Evolutionary conservation across 2,797 vertebrate species (phyloP).

Genomic region (Falco columbarius): DNA sequence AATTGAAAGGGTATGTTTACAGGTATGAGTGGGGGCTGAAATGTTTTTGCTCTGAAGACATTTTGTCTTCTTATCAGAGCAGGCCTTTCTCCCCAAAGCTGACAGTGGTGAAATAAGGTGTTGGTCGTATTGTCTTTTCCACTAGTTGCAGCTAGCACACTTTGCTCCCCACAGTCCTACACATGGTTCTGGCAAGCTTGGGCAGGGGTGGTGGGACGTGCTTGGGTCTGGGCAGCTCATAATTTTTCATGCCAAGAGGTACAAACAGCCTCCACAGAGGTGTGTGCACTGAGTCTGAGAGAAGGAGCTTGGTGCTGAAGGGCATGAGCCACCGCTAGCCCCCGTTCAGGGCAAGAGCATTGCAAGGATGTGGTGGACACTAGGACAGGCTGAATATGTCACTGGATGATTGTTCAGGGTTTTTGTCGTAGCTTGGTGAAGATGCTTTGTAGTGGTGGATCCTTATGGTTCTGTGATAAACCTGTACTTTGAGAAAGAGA

Average conservation of each 20-base stretch:
- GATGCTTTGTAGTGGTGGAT: neutral
- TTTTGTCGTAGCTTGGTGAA: neutral
- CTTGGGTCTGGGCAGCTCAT: rapidly evolving
- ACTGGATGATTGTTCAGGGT: neutral
- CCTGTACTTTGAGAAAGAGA: neutral
- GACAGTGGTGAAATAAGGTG: neutral
- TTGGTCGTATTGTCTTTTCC: neutral
- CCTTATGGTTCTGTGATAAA: neutral
- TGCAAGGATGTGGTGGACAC: rapidly evolving
- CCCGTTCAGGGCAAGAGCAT: neutral
- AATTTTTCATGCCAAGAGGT: neutral
- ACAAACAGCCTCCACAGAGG: rapidly evolving
- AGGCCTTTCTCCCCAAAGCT: neutral
- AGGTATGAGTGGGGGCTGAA: rapidly evolving
- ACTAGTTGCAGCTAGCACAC: neutral
- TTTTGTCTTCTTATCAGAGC: neutral
- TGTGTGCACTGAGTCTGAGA: rapidly evolving
- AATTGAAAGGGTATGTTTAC: neutral
- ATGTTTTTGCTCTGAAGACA: neutral
- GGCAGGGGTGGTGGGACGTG: neutral
- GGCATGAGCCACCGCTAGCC: neutral
- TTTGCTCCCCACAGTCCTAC: neutral
- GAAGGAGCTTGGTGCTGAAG: neutral
- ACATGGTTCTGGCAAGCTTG: neutral
- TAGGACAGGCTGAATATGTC: neutral